Evolutionary conservation across 2,888 invertebrate species (phyloP).

Genomic region (Lasioglossum malachurum): DNA sequence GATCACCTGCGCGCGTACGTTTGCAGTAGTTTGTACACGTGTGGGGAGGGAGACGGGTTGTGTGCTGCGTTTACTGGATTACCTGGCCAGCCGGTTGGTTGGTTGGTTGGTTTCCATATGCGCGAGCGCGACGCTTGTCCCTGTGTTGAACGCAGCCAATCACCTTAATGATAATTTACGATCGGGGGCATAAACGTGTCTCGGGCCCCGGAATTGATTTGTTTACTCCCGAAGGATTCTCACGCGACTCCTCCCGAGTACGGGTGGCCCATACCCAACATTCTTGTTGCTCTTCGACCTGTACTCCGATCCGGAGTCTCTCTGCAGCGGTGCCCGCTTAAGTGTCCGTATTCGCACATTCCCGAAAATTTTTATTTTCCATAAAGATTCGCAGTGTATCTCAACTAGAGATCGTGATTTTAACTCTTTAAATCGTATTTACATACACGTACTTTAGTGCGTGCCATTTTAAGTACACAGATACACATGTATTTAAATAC

Average conservation of each 20-base stretch:
- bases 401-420: too few species aligned
- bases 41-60: not conserved
- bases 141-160: slow-evolving; percentile 78
- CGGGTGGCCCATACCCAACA: slow-evolving; percentile 60
- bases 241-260: slow-evolving; percentile 69
- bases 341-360: too few species aligned
- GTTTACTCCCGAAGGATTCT: slow-evolving; percentile 80
- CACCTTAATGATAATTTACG: slow-evolving; percentile 84
- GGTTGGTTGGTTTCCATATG: slow-evolving; percentile 38
- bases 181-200: slow-evolving; percentile 80
- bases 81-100: slow-evolving; percentile 35
- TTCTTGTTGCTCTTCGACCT: slow-evolving; percentile 31
- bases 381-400: too few species aligned
- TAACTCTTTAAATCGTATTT: too few species aligned
- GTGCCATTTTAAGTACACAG: too few species aligned
- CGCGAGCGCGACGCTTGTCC: slow-evolving; percentile 42
- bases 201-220: slow-evolving; percentile 79
- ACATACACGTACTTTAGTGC: too few species aligned
- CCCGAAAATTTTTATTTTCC: too few species aligned
- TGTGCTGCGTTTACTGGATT: slow-evolving; percentile 56
- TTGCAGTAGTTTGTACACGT: slow-evolving; percentile 13
- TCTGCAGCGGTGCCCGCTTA: slow-evolving; percentile 1
- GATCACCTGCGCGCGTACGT: not conserved
- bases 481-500: too few species aligned
- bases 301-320: slow-evolving; percentile 10